Conservation (phyloP, 2,113 vertebrate genomes). For the Chamaea fasciata region DNA sequence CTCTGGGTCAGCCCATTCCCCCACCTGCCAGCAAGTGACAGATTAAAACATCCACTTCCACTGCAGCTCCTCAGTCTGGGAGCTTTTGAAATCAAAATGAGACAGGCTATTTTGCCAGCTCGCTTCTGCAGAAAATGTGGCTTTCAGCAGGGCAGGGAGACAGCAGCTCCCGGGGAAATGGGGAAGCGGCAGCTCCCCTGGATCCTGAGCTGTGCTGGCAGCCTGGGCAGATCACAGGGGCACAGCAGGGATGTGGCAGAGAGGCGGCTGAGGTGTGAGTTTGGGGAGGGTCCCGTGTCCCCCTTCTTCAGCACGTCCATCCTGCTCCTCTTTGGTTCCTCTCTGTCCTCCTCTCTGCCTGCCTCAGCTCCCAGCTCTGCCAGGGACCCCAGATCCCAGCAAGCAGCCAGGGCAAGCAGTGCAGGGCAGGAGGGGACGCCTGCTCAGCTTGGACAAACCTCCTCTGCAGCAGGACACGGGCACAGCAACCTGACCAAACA, state of each 20-base stretch:
- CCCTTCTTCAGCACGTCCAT: background rate
- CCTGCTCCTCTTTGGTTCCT: rapidly evolving
- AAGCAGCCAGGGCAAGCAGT: background rate
- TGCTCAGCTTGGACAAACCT: background rate
- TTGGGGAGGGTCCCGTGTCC: rapidly evolving
- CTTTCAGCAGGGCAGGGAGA: background rate
- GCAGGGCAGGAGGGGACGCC: background rate
- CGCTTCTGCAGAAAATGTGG: background rate
- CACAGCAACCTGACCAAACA: background rate
- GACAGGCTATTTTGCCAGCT: background rate
- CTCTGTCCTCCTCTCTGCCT: background rate
- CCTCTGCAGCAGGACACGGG: rapidly evolving
- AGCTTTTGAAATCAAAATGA: background rate
- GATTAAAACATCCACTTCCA: background rate
- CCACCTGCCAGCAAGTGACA: background rate
- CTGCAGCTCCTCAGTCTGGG: background rate
- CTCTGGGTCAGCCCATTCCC: background rate
- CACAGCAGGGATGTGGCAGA: background rate
- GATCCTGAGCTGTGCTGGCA: background rate
- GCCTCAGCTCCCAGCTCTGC: background rate
- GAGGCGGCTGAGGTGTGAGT: background rate
- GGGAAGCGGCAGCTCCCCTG: background rate
- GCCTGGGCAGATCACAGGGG: background rate
- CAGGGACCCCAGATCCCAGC: background rate
- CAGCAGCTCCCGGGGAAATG: background rate